phyloP scores from a whole-genome alignment of 1,140 invertebrate genomes.

The Zelostemma sp. region DNA sequence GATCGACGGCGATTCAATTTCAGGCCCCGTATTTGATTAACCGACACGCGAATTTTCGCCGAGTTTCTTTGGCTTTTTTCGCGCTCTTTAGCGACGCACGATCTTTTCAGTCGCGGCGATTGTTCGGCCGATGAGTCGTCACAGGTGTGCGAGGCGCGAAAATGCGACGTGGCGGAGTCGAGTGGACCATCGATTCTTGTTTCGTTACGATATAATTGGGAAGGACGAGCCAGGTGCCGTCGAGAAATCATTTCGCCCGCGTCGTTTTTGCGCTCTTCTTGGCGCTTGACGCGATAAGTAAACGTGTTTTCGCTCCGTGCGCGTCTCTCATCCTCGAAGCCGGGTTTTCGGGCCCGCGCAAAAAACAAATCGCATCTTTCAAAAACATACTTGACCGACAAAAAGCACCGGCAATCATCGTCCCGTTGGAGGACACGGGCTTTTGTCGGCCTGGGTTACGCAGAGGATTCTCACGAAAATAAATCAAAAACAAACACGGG shows the following conservation, averaged over 20 bases:
- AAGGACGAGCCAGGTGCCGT: conserved; percentile 49
- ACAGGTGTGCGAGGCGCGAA: conserved; percentile 40
- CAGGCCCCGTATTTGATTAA: no score
- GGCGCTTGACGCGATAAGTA: conserved; percentile 44
- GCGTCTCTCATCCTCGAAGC: background rate
- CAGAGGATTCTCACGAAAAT: conserved; percentile 26
- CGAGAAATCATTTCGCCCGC: conserved; percentile 46
- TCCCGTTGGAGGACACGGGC: conserved; percentile 16
- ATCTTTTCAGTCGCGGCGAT: conserved; percentile 12
- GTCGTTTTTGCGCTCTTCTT: conserved; percentile 31
- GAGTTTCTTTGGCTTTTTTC: conserved; percentile 10
- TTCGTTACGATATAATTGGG: conserved; percentile 48
- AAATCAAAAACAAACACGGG: conserved; percentile 43
- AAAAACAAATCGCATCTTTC: conserved; percentile 63
- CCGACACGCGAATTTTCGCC: no score
- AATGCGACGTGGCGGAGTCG: conserved; percentile 33
- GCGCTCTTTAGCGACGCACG: conserved; percentile 4
- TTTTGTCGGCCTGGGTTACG: conserved; percentile 12
- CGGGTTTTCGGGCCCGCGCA: conserved; percentile 41
- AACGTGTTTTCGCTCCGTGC: conserved; percentile 22
- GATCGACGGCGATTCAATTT: no score
- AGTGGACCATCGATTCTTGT: conserved; percentile 36
- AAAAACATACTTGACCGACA: conserved; percentile 61
- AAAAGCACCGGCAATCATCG: conserved; percentile 34
- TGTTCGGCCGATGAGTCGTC: conserved; percentile 11